Conservation (phyloP, 2,797 vertebrate species). For the Enteromius thamalakanensis region DNA sequence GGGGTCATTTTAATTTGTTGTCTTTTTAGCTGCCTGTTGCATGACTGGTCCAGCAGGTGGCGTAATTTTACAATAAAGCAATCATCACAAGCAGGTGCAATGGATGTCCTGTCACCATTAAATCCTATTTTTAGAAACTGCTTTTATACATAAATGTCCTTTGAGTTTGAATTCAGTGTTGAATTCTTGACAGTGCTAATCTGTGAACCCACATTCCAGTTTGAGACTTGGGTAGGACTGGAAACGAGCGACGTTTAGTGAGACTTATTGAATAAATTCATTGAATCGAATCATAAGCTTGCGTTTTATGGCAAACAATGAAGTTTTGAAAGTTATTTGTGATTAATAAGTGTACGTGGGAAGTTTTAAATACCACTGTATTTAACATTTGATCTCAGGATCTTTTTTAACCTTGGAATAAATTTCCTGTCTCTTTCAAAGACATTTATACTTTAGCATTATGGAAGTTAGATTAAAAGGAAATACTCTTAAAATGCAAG, state of each 20-base stretch:
- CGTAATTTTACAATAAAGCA: not conserved
- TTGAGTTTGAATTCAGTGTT: too few species aligned
- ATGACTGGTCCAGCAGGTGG: slow-evolving; percentile 33
- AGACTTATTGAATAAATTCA: not conserved
- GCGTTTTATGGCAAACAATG: not conserved
- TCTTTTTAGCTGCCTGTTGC: not conserved
- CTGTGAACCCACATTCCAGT: not conserved
- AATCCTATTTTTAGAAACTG: not conserved
- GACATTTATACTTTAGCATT: not conserved
- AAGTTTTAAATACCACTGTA: not conserved
- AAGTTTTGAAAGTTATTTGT: not conserved
- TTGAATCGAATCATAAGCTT: not conserved
- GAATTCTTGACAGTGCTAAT: not conserved
- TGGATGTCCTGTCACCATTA: not conserved
- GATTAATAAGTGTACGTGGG: not conserved
- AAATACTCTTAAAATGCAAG: too few species aligned
- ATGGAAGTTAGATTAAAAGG: too few species aligned
- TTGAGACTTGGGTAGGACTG: not conserved
- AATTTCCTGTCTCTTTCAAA: not conserved
- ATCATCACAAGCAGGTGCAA: not conserved
- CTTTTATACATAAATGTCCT: not conserved
- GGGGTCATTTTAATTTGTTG: too few species aligned
- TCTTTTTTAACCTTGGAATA: not conserved
- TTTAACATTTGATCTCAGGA: not conserved
- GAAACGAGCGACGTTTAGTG: not conserved